Conservation (phyloP, 2,888 invertebrate species). For the Monochamus alternatus region DNA sequence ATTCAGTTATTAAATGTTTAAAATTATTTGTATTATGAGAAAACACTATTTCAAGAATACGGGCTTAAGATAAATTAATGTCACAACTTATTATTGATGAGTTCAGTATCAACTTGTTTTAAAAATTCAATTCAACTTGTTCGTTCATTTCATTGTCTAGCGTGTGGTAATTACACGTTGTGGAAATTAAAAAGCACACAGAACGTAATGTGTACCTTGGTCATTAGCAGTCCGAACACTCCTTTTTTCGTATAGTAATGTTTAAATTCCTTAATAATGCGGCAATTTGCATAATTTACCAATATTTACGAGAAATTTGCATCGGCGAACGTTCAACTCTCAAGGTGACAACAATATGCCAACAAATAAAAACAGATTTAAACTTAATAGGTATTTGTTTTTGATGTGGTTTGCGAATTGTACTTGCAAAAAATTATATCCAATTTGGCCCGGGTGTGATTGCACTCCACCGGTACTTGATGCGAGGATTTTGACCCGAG, state of each 20-base stretch:
- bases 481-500: conserved; percentile 23
- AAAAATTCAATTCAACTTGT: not conserved
- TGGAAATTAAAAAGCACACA: not conserved
- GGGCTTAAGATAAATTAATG: too few species aligned
- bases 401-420: conserved; percentile 11
- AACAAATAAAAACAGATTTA: conserved; percentile 29
- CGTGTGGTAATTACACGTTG: not conserved
- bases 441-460: conserved; percentile 29
- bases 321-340: conserved; percentile 27
- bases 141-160: not conserved
- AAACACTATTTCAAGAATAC: too few species aligned
- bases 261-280: not conserved
- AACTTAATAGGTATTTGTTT: conserved; percentile 17
- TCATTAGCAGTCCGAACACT: not conserved
- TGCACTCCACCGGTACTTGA: conserved; percentile 21
- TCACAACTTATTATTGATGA: too few species aligned
- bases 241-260: not conserved
- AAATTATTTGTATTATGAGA: too few species aligned
- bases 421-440: conserved; percentile 13
- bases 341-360: conserved; percentile 28
- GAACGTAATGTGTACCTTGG: not conserved
- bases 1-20: too few species aligned
- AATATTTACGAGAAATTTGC: conserved; percentile 31
- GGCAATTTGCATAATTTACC: not conserved
- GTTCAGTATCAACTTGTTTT: too few species aligned